Evolutionary conservation across 2,888 invertebrate genomes (phyloP), one percentile per base, ranked within the genome.

Genomic region (Agrotis puta): DNA sequence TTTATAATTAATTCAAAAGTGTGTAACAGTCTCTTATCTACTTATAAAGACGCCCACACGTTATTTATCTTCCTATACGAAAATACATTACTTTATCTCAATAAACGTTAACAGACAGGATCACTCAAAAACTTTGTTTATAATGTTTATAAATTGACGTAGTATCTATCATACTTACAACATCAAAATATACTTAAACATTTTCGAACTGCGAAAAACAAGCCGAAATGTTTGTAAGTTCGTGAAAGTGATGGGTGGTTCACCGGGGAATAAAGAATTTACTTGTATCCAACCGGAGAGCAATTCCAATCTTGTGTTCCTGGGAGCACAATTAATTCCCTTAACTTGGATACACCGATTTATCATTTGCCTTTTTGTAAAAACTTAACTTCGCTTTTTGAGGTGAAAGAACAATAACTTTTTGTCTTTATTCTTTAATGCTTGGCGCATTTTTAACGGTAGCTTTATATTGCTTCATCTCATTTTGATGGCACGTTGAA

Each of bases 261-360:
- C 83, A 18, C 70, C 1, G 48, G 83, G 81, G 83, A 83, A 71
- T 81, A 81, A 81, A 79, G 79, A 83, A 83, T 83, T 76, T 82
- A 84, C 75, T 82, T 73, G 75, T 82, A 83, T 74, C 75, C 82
- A 81, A 81, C 79, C 81, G 77, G 59, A 70, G 68, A 82, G 69
- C 72, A 78, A 85, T 81, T 81, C 83, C 78, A 79, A 83, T 82
- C 82, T 87, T 84, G 73, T 84, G 84, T 78, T 78, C 78, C 75
- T 84, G 70, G 70, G 84, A 82, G 83, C 65, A 76, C 88, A 87
- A 88, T 88, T 88, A 88, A 87, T 88, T 88, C 82, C 79, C 77
- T 70, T 79, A 86, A 84, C 84, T 85, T 79, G 86, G 85, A 86
- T 87, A 81, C 71, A 79, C 72, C 86, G 82, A 86, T 88, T 88